Evolutionary conservation across 2,888 invertebrate genomes (phyloP).

Genomic region (Scaptomyza cyrtandrae): DNA sequence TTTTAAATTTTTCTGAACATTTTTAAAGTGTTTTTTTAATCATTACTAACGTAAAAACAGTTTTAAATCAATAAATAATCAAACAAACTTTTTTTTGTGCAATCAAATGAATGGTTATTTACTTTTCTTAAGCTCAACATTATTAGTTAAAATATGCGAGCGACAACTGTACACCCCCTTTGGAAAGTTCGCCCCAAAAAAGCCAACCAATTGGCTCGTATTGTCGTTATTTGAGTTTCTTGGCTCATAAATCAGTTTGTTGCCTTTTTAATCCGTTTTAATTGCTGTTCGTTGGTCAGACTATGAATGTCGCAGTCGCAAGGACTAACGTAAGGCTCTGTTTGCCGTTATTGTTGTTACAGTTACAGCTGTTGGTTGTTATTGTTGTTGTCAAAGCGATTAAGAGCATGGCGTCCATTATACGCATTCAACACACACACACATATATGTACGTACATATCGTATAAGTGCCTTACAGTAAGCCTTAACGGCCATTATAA

Average conservation of each 20-base stretch:
- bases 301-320: conserved; percentile 74
- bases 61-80: too few relatives aligned
- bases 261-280: conserved; percentile 81
- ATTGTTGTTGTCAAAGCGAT: conserved; percentile 59
- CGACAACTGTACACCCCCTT: neutral
- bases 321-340: conserved; percentile 57
- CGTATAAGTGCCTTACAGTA: conserved; percentile 42
- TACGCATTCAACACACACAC: conserved; percentile 49
- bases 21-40: too few relatives aligned
- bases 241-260: conserved; percentile 82
- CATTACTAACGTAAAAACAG: too few relatives aligned
- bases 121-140: neutral
- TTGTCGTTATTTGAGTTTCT: conserved; percentile 82
- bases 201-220: conserved; percentile 52
- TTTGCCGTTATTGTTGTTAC: conserved; percentile 46
- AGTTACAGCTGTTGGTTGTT: conserved; percentile 34
- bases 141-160: neutral
- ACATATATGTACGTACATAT: conserved; percentile 10
- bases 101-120: too few relatives aligned
- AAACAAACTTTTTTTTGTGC: too few relatives aligned
- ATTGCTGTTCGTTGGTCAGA: conserved; percentile 80
- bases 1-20: too few relatives aligned
- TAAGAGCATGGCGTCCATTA: conserved; percentile 64
- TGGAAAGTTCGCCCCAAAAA: neutral
- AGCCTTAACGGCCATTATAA: conserved; percentile 74